Percentiles rank a stretch among this genome's conserved stretches.
phyloP scores from a whole-genome alignment of 64 coral and sea anemone species.

The Stylophora pistillata region DNA sequence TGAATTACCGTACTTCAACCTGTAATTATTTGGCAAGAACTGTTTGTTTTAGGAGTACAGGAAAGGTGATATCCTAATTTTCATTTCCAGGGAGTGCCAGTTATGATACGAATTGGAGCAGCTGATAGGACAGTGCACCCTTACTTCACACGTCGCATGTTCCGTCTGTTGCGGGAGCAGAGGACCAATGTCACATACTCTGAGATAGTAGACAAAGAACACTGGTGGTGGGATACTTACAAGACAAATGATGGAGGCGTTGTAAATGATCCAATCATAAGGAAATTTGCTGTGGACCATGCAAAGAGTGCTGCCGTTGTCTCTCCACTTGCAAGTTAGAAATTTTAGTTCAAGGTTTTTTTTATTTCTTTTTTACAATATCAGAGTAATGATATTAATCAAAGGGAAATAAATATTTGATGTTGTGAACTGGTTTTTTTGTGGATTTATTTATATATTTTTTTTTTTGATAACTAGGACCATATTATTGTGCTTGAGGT shows the following conservation, averaged over 20 bases:
- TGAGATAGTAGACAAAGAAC: slow-evolving; percentile 83
- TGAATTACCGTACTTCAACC: too few species aligned
- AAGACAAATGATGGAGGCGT: slow-evolving; percentile 93
- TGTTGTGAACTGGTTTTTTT: too few species aligned
- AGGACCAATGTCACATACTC: slow-evolving; percentile 84
- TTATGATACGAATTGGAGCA: slow-evolving; percentile 89
- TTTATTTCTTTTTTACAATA: background rate
- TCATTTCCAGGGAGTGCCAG: slow-evolving; percentile 71
- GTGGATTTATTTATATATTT: too few species aligned
- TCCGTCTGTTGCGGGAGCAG: slow-evolving; percentile 80
- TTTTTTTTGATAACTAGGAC: too few species aligned
- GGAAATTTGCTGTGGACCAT: slow-evolving; percentile 79
- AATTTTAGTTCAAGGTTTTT: background rate
- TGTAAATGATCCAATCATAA: slow-evolving; percentile 87
- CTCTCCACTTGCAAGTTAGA: background rate
- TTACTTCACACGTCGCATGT: slow-evolving; percentile 92
- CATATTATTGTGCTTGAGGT: too few species aligned
- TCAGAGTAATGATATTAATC: too few species aligned
- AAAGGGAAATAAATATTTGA: too few species aligned
- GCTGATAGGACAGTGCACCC: slow-evolving; percentile 89
- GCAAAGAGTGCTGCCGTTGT: background rate
- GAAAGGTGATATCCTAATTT: background rate
- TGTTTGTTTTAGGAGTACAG: too few species aligned
- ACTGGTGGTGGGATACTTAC: slow-evolving; percentile 99
- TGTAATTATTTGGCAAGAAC: too few species aligned